A percentile compares a stretch with the other conserved stretches of the same genome.
phyloP scores from a whole-genome alignment of 2,888 invertebrate genomes.

The Archaeoteleia sp. region DNA sequence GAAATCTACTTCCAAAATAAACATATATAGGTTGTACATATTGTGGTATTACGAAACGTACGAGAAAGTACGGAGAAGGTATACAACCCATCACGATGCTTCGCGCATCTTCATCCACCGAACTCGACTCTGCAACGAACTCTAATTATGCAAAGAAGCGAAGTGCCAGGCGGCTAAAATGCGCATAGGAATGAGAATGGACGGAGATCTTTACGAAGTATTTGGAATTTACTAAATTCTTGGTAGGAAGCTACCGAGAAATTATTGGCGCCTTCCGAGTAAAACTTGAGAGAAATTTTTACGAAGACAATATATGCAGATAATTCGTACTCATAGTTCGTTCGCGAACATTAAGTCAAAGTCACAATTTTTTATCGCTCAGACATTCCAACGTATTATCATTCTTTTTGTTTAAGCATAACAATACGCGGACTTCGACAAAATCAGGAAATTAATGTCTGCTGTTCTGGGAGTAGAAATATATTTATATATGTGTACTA shows the following conservation, averaged over 20 bases:
- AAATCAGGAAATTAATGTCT: too few species aligned
- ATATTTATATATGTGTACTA: too few species aligned
- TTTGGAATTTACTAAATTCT: constrained; percentile 54
- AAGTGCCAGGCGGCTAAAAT: constrained; percentile 51
- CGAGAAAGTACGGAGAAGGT: constrained; percentile 33
- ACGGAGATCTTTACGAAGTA: constrained; percentile 53
- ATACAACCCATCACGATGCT: constrained; percentile 15
- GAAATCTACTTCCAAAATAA: constrained; percentile 37
- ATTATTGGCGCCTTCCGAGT: constrained; percentile 45
- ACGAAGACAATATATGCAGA: constrained; percentile 32
- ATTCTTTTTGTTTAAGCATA: too few species aligned
- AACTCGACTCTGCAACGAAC: constrained; percentile 53
- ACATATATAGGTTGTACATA: constrained; percentile 60
- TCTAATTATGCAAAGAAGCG: constrained; percentile 61
- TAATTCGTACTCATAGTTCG: constrained; percentile 26
- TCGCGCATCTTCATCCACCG: constrained; percentile 45
- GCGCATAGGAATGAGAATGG: constrained; percentile 54
- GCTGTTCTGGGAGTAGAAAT: too few species aligned
- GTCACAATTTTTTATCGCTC: too few species aligned
- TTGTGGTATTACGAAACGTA: constrained; percentile 57
- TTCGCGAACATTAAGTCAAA: too few species aligned
- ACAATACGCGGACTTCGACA: too few species aligned
- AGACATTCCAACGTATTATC: too few species aligned
- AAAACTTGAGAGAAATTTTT: constrained; percentile 39
- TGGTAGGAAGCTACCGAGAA: constrained; percentile 42